Evolutionary conservation across 2,113 vertebrate genomes (phyloP), one percentile per base, ranked within the genome.

Genomic region (Hydrolagus affinis): DNA sequence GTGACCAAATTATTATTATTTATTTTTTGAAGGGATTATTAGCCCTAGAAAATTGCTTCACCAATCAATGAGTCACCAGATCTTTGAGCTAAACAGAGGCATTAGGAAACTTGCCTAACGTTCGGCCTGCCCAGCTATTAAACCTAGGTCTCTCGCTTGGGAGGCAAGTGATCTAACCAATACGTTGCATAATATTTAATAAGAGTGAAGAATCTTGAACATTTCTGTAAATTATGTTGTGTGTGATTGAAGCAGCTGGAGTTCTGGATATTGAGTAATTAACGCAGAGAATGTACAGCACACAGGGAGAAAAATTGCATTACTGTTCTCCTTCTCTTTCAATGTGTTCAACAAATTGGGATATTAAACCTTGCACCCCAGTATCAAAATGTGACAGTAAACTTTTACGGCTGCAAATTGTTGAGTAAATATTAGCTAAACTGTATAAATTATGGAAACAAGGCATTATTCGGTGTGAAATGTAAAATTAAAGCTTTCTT

Each of bases 241-340:
- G 57, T 8, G 10, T 62, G 62, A 12, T 80, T 60, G 23, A 17
- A 15, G 30, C 62, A 19, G 62, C 28, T 25, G 64, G 59, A 23
- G 10, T 8, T 8, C 76, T 11, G 14, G 17, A 30, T 83, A 66
- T 19, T 11, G 23, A 83, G 14, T 62, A 25, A 23, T 83, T 66
- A 64, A 83, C 6, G 1, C 17, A 68, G 23, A 1, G 78, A 66
- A 68, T 28, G 19, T 28, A 15, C 23, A 80, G 60, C 14, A 19
- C 60, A 68, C 28, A 17, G 25, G 44, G 44, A 44, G 44, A 44
- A 44, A 44, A 44, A 44, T 12, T 21, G 78, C 64, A 23, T 83
- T 32, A 21, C 78, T 32, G 62, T 32, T 83, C 78, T 64, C 78
- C 64, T 83, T 83, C 11, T 3, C 8, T 66, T 80, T 83, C 77